A percentile compares a stretch with the other conserved stretches of the same genome.
These are phyloP conservation scores for Papilio aristodemus DNA, from an alignment of 1,140 invertebrate species.

Conservation along the genomic window DNA sequence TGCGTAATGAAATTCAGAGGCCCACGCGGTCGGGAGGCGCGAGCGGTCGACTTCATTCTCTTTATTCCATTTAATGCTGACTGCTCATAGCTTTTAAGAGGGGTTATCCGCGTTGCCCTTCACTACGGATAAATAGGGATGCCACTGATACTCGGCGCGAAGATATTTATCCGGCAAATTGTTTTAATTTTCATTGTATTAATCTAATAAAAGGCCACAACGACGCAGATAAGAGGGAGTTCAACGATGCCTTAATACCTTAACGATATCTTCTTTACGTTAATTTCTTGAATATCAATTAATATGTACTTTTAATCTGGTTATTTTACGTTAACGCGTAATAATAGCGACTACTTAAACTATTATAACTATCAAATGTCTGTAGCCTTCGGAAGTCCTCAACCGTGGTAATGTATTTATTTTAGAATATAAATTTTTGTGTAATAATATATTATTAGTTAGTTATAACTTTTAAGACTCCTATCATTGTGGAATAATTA, in stretches of 20 bases:
- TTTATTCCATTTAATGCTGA: conserved; percentile 80
- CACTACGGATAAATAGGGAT: conserved; percentile 75
- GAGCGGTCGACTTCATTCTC: conserved; percentile 75
- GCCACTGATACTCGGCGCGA: conserved; percentile 75
- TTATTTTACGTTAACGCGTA: not conserved
- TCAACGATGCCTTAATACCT: conserved; percentile 69
- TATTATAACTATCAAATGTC: not conserved
- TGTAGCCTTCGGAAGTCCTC: no score
- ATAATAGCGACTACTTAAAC: not conserved
- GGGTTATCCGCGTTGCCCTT: conserved; percentile 78
- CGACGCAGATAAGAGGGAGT: conserved; percentile 68
- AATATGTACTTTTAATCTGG: conserved; percentile 36
- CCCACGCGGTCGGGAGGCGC: conserved; percentile 53
- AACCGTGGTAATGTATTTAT: not conserved
- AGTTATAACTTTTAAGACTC: no score
- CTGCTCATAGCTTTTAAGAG: conserved; percentile 80
- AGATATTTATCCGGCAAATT: conserved; percentile 82
- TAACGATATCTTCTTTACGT: conserved; percentile 57
- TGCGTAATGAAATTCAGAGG: conserved; percentile 79
- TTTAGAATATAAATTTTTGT: not conserved
- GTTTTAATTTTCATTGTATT: conserved; percentile 81
- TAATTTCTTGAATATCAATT: conserved; percentile 61
- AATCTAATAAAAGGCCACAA: conserved; percentile 77
- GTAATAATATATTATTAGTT: no score
- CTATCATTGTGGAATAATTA: no score